phyloP scores from a whole-genome alignment of 2,888 invertebrate genomes.

The Apodemia hepburni region DNA sequence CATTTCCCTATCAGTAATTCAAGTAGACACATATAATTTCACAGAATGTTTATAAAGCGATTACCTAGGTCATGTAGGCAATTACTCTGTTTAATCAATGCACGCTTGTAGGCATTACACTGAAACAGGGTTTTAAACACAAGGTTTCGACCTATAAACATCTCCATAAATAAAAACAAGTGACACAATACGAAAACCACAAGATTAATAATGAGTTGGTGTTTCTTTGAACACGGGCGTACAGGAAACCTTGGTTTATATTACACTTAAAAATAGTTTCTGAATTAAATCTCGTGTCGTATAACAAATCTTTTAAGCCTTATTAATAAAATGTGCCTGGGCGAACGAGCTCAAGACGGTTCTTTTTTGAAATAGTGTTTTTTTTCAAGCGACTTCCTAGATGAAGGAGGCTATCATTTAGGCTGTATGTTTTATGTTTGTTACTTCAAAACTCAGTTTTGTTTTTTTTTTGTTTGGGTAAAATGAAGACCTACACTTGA shows the following conservation, averaged over 20 bases:
- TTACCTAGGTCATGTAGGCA: conserved; percentile 11
- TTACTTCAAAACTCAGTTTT: too few relatives aligned
- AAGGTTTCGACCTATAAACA: conserved; percentile 18
- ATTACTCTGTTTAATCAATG: conserved; percentile 10
- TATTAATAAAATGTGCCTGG: not conserved
- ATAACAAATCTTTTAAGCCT: not conserved
- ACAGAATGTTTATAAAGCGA: conserved; percentile 3
- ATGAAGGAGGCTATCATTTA: too few relatives aligned
- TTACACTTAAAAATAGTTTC: not conserved
- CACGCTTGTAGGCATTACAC: conserved; percentile 2
- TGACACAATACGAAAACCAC: conserved; percentile 12
- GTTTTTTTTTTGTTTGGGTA: too few relatives aligned
- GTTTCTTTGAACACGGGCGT: conserved; percentile 13
- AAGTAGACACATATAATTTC: not conserved
- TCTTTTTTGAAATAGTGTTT: too few relatives aligned
- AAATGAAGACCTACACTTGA: too few relatives aligned
- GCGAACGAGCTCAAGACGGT: too few relatives aligned
- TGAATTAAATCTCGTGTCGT: not conserved
- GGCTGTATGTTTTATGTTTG: too few relatives aligned
- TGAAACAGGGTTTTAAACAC: conserved; percentile 7
- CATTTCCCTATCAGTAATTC: too few relatives aligned
- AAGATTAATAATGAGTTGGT: not conserved
- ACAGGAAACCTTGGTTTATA: not conserved
- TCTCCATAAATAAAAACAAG: not conserved
- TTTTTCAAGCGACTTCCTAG: too few relatives aligned